phyloP scores from a whole-genome alignment of 2,888 invertebrate species.

The Melinaea menophilus region DNA sequence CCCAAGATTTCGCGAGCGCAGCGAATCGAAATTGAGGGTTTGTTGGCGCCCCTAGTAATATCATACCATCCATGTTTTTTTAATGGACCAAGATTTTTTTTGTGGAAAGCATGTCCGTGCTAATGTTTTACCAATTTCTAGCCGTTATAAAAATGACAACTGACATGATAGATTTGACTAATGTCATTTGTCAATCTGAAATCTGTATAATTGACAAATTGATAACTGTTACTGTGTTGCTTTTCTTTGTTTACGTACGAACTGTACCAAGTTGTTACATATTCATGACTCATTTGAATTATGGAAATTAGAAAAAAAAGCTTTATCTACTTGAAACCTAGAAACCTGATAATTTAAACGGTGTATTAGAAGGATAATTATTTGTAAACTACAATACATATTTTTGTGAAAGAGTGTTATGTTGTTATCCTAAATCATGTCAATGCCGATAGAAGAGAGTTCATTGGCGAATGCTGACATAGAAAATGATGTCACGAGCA shows the following conservation, averaged over 20 bases:
- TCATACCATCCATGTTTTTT: no score
- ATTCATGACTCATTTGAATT: conserved; percentile 24
- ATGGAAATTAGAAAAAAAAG: conserved; percentile 9
- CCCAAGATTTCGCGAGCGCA: no score
- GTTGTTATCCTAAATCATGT: conserved; percentile 50
- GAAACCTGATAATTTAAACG: no score
- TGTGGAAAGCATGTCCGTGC: no score
- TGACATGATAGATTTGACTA: neutral
- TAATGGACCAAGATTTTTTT: no score
- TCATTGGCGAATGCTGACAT: conserved; percentile 69
- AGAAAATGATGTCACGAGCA: conserved; percentile 64
- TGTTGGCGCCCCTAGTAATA: no score
- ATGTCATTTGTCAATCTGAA: conserved; percentile 9
- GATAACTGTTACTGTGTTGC: neutral
- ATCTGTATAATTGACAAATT: conserved; percentile 1
- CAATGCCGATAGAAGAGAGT: conserved; percentile 62
- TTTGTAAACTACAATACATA: no score
- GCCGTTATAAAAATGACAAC: neutral
- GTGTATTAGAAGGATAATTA: no score
- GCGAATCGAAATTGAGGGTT: no score
- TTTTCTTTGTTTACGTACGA: conserved; percentile 27
- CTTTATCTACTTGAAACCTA: neutral
- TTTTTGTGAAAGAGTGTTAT: conserved; percentile 30
- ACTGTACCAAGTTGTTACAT: conserved; percentile 11
- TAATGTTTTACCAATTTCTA: no score